Base-by-base conservation (phyloP, 2,888 invertebrate species). In the Ochropleura leucogaster region DNA sequence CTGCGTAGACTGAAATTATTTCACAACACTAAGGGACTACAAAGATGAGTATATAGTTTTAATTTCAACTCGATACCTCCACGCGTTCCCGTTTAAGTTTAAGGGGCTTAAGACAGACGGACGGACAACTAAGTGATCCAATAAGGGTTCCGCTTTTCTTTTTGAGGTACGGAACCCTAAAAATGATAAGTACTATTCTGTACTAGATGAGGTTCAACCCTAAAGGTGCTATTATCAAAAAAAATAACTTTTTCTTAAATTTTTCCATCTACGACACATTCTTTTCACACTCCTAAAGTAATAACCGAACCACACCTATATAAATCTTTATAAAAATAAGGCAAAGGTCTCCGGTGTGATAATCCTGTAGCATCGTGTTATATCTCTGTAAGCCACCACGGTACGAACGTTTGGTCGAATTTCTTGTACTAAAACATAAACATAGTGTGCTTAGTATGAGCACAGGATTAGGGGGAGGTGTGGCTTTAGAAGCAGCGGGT, bases 371-470 rank as follows among this genome's bases (percentile, higher is more conserved):
- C 72, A 69, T 72, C 84, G 83, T 87, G 84, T 88, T 87, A 78
- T 88, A 87, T 88, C 85, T 85, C 77, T 68, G 75, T 88, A 84
- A 84, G 79, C 84, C 72, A 55, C 84, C 72, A 51, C 67, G 46
- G 51, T 60, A 66, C 63, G 77, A 79, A 69, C 79, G 82, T 55
- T 80, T 78, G 79, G 77, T 81, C 84, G 80, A 85, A 87, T 84
- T 87, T 87, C 86, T 85, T 82, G 84, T 87, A 85, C 83, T 83
- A 72, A 78, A 86, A 84, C 83, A 77, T 81, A 86, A 85, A 87
- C 79, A 88, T 86, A 78, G 83, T 84, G 83, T 79, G 82, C 81
- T 86, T 83, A 80, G 80, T 82, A 82, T 87, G 81, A 85, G 77
- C 83, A 76, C 47, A 77, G 85, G 89, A 88, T 89, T 89, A 88